These are phyloP conservation scores for Marmota monax DNA, from an alignment of 2,113 vertebrate genomes.

Conservation along the genomic window DNA sequence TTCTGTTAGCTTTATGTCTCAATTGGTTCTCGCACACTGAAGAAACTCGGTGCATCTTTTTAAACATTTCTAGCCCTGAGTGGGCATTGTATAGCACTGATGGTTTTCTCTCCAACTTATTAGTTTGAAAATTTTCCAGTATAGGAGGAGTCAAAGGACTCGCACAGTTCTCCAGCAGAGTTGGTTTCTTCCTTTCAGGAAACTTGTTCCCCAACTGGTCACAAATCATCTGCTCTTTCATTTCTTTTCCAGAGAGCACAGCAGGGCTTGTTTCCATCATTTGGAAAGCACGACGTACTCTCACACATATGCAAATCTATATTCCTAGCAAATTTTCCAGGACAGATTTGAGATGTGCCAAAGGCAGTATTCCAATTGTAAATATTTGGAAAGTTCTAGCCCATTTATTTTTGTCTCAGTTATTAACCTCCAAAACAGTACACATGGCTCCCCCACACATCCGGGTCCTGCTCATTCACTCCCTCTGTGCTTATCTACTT, in stretches of 20 bases:
- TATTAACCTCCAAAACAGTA: slow-evolving; percentile 65
- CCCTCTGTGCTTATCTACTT: not conserved
- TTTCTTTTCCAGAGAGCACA: slow-evolving; percentile 54
- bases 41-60: not conserved
- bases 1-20: not conserved
- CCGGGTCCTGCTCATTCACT: not conserved
- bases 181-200: slow-evolving; percentile 2
- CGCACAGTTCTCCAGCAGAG: not conserved
- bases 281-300: not conserved
- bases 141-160: not conserved
- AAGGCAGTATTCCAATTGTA: slow-evolving; percentile 72
- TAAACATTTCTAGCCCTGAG: not conserved
- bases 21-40: not conserved
- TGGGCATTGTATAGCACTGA: not conserved
- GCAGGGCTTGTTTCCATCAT: slow-evolving; percentile 10
- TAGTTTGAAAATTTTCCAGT: not conserved
- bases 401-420: slow-evolving; percentile 66
- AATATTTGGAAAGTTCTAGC: slow-evolving; percentile 76
- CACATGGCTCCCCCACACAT: slow-evolving; percentile 6
- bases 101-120: not conserved
- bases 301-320: slow-evolving; percentile 55
- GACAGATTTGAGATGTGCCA: slow-evolving; percentile 51
- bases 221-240: not conserved
- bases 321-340: slow-evolving; percentile 62
- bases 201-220: not conserved